Evolutionary conservation across 2,113 vertebrate species (phyloP).

Genomic region (Protomyctophum bolini): DNA sequence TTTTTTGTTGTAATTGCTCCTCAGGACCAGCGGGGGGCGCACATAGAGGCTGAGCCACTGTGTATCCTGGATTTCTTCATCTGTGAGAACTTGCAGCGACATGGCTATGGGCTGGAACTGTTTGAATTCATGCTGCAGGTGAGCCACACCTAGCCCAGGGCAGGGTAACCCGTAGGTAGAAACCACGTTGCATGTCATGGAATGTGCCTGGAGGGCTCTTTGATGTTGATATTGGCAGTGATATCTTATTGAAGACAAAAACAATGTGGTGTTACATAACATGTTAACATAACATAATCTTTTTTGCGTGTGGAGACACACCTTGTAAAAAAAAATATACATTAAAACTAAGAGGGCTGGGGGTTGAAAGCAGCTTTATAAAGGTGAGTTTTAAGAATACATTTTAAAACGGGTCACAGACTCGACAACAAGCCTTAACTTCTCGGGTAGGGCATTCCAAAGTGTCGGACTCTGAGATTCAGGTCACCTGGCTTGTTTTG

Average conservation of each 20-base stretch:
- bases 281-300: not conserved
- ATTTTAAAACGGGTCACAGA: no score
- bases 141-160: slow-evolving; percentile 13
- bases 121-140: slow-evolving; percentile 90
- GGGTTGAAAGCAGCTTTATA: no score
- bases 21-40: slow-evolving; percentile 84
- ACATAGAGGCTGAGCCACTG: slow-evolving; percentile 88
- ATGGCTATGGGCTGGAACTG: slow-evolving; percentile 87
- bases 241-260: not conserved
- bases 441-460: no score
- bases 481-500: no score
- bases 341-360: no score
- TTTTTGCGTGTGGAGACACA: not conserved
- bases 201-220: not conserved
- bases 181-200: not conserved
- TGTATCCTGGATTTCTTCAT: slow-evolving; percentile 91
- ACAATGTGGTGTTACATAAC: not conserved
- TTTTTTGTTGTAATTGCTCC: slow-evolving; percentile 27
- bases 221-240: not conserved
- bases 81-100: slow-evolving; percentile 85
- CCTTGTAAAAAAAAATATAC: not conserved
- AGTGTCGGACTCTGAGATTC: no score
- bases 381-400: no score
- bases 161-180: not conserved
- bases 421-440: no score